Percentiles rank a stretch among this genome's conserved stretches.
Conservation (phyloP, 2,113 vertebrate species). For the Azemiops feae region DNA sequence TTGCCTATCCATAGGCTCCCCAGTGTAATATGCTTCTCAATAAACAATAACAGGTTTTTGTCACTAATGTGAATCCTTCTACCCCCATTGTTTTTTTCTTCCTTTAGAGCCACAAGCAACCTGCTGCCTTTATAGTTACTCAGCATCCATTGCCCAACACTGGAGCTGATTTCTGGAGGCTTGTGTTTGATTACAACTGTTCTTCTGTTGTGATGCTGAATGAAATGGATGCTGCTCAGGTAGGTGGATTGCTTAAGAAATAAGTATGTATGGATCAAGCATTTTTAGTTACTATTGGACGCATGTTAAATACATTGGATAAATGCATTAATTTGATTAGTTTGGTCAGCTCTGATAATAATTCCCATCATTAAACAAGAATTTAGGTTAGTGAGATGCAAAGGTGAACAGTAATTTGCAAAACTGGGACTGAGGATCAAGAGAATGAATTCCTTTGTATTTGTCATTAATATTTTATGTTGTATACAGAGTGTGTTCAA, state of each 20-base stretch:
- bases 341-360: not conserved
- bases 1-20: constrained; percentile 49
- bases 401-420: not conserved
- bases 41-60: constrained; percentile 50
- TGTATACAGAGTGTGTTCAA: not conserved
- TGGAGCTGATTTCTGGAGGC: constrained; percentile 94
- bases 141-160: constrained; percentile 98
- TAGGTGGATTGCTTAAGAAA: constrained; percentile 41
- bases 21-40: constrained; percentile 54
- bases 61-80: constrained; percentile 53
- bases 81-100: not conserved
- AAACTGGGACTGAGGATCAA: not conserved
- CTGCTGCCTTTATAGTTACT: constrained; percentile 96
- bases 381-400: not conserved
- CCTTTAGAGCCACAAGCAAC: constrained; percentile 93
- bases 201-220: constrained; percentile 97
- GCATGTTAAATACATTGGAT: not conserved
- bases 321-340: not conserved
- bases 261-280: not conserved
- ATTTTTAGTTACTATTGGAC: not conserved
- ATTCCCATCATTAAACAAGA: not conserved
- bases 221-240: constrained; percentile 94
- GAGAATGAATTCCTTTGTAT: not conserved
- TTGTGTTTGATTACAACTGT: constrained; percentile 98
- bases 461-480: not conserved